Evolutionary conservation across 2,888 invertebrate genomes (phyloP).

Genomic region (Amaurobius ferox): DNA sequence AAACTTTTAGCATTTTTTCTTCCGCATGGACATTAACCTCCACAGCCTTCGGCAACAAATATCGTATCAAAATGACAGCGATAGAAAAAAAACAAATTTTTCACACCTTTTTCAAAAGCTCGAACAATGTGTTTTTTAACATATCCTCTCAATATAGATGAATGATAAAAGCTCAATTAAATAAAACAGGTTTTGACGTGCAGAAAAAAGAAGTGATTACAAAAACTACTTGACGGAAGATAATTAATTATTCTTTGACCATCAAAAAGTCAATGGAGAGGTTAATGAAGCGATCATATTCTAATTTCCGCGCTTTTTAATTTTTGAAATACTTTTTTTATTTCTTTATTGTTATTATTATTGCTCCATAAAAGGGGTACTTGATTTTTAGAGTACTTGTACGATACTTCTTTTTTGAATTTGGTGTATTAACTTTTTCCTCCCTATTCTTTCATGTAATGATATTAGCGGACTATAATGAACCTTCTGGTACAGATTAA

Average conservation of each 20-base stretch:
- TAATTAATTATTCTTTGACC: constrained; percentile 64
- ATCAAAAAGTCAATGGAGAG: constrained; percentile 67
- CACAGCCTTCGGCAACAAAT: background rate
- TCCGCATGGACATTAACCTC: too few relatives aligned
- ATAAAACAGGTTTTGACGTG: constrained; percentile 40
- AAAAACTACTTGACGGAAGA: constrained; percentile 23
- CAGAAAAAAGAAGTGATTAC: constrained; percentile 23
- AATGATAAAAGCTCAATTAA: constrained; percentile 56
- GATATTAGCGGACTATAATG: constrained; percentile 50
- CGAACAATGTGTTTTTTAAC: constrained; percentile 39
- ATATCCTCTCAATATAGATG: constrained; percentile 51
- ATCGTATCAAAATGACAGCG: constrained; percentile 3
- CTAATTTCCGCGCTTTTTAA: constrained; percentile 59
- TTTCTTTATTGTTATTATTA: constrained; percentile 46
- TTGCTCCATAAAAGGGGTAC: constrained; percentile 28
- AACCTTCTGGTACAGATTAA: constrained; percentile 42
- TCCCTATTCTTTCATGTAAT: constrained; percentile 20
- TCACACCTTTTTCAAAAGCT: constrained; percentile 17
- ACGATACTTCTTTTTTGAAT: background rate
- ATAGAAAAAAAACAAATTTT: background rate
- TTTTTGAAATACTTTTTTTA: constrained; percentile 29
- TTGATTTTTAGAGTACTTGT: constrained; percentile 39
- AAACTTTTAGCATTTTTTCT: background rate
- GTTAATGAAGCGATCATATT: constrained; percentile 68
- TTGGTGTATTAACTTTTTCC: background rate